A percentile compares a stretch with the other conserved stretches of the same genome.
Conservation (phyloP, 2,113 vertebrate species). For the Chaetura pelagica region DNA sequence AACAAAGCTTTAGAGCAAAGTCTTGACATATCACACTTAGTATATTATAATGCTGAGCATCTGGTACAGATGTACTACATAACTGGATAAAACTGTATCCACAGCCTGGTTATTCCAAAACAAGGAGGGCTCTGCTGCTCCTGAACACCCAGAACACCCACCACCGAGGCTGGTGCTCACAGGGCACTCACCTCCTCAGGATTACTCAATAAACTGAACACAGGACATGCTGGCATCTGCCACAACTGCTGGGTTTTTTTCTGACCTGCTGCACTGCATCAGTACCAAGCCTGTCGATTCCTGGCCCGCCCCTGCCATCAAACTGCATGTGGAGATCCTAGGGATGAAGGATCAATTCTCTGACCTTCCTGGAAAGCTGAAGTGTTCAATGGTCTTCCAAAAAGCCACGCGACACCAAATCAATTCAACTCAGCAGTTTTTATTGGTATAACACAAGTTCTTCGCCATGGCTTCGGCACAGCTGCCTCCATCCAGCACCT, state of each 20-base stretch:
- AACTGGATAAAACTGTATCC: not conserved
- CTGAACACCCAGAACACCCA: rapidly evolving
- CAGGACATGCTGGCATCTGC: not conserved
- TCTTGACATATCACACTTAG: not conserved
- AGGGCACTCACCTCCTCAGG: not conserved
- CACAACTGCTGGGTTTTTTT: not conserved
- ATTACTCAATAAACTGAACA: rapidly evolving
- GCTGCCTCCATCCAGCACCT: not conserved
- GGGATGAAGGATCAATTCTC: not conserved
- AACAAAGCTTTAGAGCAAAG: not conserved
- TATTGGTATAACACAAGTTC: conserved; percentile 18
- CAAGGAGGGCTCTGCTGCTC: too few relatives aligned
- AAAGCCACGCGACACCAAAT: not conserved
- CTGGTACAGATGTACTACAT: not conserved
- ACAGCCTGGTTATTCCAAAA: not conserved
- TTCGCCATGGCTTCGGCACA: not conserved
- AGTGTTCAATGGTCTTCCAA: not conserved
- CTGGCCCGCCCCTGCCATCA: not conserved
- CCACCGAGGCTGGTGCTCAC: too few relatives aligned
- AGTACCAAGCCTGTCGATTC: not conserved
- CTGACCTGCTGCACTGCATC: not conserved
- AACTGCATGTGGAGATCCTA: rapidly evolving
- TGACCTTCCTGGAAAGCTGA: not conserved
- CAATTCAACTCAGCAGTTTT: conserved; percentile 27
- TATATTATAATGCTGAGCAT: not conserved